Evolutionary conservation across 1,140 invertebrate genomes (phyloP).

Genomic region (Lasioglossum baleicum): DNA sequence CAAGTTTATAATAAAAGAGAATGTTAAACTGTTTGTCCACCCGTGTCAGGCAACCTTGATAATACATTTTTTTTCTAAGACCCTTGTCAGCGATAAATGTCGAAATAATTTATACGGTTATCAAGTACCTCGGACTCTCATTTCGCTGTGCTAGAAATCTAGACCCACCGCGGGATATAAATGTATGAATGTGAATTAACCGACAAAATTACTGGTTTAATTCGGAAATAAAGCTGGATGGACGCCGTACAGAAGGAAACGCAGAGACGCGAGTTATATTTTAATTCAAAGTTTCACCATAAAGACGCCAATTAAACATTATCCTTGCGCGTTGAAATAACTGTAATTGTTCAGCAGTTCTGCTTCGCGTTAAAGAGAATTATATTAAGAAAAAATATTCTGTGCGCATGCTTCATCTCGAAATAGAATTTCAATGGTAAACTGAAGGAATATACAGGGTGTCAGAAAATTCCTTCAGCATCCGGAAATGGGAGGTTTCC

Average conservation of each 20-base stretch:
- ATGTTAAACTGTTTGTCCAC: neutral
- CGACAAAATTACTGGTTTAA: conserved; percentile 26
- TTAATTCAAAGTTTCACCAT: conserved; percentile 15
- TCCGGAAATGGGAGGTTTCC: too few species aligned
- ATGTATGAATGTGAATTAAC: conserved; percentile 26
- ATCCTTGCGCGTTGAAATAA: neutral
- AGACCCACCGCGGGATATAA: conserved; percentile 1
- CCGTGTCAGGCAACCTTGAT: neutral
- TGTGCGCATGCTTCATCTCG: too few species aligned
- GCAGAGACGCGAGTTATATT: neutral
- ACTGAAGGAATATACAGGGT: too few species aligned
- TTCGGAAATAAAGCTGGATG: conserved; percentile 12
- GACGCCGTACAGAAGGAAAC: neutral
- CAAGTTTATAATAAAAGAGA: too few species aligned
- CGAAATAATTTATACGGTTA: conserved; percentile 23
- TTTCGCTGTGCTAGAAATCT: conserved; percentile 4
- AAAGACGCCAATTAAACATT: conserved; percentile 24
- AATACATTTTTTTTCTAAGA: neutral
- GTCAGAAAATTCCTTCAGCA: too few species aligned
- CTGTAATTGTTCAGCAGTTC: neutral
- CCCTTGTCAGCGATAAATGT: conserved; percentile 7
- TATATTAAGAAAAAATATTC: neutral
- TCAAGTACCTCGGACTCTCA: conserved; percentile 19
- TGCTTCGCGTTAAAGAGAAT: neutral
- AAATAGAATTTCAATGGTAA: too few species aligned